These are phyloP conservation scores for Martes martes DNA, from an alignment of 2,113 vertebrate genomes.

Conservation along the genomic window DNA sequence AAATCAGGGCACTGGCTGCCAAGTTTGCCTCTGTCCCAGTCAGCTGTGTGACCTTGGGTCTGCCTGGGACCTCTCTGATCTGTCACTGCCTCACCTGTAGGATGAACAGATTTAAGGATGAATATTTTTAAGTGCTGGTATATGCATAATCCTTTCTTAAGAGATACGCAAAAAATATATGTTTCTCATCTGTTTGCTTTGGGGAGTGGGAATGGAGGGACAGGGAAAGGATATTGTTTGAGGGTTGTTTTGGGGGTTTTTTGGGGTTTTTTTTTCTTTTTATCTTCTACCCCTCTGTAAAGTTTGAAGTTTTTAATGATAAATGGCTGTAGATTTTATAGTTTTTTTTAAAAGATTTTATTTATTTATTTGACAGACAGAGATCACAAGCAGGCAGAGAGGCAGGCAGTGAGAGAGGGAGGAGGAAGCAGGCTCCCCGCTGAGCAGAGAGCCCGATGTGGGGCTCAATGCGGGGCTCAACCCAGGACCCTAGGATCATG, in stretches of 20 bases:
- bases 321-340: background rate
- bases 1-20: background rate
- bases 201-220: background rate
- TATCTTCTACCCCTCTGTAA: background rate
- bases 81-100: background rate
- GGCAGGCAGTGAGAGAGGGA: too few relatives aligned
- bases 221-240: background rate
- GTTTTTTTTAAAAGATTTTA: background rate
- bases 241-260: background rate
- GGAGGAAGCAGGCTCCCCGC: too few relatives aligned
- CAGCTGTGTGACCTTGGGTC: background rate
- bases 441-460: too few relatives aligned
- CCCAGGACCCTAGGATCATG: too few relatives aligned
- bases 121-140: background rate
- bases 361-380: too few relatives aligned
- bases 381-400: too few relatives aligned
- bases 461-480: too few relatives aligned
- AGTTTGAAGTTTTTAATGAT: background rate
- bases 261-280: background rate
- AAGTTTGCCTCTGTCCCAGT: background rate
- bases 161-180: background rate
- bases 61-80: background rate
- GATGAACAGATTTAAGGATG: background rate
- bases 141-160: background rate
- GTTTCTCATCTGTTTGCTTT: slow-evolving; percentile 3